These are phyloP conservation scores for Andrena hattorfiana DNA, from an alignment of 2,888 invertebrate species.

Conservation along the genomic window DNA sequence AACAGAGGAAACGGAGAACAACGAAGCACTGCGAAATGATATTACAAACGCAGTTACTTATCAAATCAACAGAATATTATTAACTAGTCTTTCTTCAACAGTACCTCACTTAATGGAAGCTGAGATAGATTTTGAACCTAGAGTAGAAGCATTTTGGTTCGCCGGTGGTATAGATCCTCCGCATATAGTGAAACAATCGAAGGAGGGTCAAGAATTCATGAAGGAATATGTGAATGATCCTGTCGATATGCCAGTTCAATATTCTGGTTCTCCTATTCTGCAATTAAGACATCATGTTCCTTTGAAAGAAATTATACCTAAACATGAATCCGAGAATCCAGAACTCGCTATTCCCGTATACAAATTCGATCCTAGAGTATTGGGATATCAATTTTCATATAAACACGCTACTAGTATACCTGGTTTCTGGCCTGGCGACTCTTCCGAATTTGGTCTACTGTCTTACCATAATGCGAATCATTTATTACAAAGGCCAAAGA, in stretches of 20 bases:
- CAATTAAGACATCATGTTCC: constrained; percentile 90
- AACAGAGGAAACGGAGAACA: background rate
- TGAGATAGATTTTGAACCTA: constrained; percentile 91
- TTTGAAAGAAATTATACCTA: constrained; percentile 88
- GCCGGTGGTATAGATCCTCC: constrained; percentile 90
- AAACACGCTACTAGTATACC: constrained; percentile 91
- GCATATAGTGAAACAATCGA: constrained; percentile 64
- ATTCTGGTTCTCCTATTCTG: constrained; percentile 89
- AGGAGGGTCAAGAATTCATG: constrained; percentile 77
- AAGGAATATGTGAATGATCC: constrained; percentile 86
- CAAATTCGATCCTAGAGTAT: constrained; percentile 87
- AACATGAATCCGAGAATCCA: constrained; percentile 87
- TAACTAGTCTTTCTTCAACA: constrained; percentile 87
- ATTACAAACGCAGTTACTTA: constrained; percentile 87
- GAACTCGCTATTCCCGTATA: constrained; percentile 87
- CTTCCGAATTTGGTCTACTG: constrained; percentile 91
- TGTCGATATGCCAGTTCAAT: constrained; percentile 89
- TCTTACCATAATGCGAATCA: constrained; percentile 90
- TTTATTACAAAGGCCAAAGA: constrained; percentile 85
- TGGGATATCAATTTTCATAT: constrained; percentile 87
- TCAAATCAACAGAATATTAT: constrained; percentile 90
- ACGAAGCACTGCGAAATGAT: constrained; percentile 84
- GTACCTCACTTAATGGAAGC: constrained; percentile 88
- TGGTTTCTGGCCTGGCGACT: constrained; percentile 94
- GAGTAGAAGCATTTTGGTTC: constrained; percentile 95